Base-by-base conservation (phyloP, 2,888 invertebrate genomes). In the Oasisia sp. region DNA sequence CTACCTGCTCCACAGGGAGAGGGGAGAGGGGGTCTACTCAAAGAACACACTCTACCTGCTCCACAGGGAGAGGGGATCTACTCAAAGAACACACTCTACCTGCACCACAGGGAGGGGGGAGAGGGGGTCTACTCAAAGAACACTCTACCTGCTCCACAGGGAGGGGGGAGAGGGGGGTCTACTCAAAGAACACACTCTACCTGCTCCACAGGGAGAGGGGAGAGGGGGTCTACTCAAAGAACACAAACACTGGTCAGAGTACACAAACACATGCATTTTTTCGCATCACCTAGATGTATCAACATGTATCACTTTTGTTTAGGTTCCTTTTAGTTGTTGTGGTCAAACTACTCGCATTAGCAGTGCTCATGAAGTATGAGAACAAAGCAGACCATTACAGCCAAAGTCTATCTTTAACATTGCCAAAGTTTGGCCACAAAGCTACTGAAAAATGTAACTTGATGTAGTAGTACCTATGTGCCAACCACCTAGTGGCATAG, bases 51-150 rank as follows among this genome's bases (percentile, higher is more conserved):
- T 74, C 74, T 74, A 74, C 74, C 74, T 74, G 19, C 74, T 9
- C 50, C 50, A 50, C 74, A 74, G 74, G 74, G 74, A 7, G 14
- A 74, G 19, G 27, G 19, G 19, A 74, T 74, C 19, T 74, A 27
- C 74, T 74, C n/a, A n/a, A n/a, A n/a, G n/a, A n/a, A n/a, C 74
- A 74, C 74, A 74, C 27, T 74, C 74, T 74, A 74, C 74, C 74
- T 74, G 19, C 74, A 50, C 50, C 50, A 50, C 74, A 74, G 74
- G 74, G 74, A 7, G 14, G 27, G 19, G 27, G 19, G 19, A 74
- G 74, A 74, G 4, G 74, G 74, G 74, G 74, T 74, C 19, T 74
- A 27, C 74, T 74, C n/a, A n/a, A n/a, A 74, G 74, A 27, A 74
- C 74, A 74, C 27, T 74, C 74, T 74, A 74, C 74, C 74, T 74